Conservation (phyloP, 1,140 invertebrate genomes). For the Zaprionus davidi region DNA sequence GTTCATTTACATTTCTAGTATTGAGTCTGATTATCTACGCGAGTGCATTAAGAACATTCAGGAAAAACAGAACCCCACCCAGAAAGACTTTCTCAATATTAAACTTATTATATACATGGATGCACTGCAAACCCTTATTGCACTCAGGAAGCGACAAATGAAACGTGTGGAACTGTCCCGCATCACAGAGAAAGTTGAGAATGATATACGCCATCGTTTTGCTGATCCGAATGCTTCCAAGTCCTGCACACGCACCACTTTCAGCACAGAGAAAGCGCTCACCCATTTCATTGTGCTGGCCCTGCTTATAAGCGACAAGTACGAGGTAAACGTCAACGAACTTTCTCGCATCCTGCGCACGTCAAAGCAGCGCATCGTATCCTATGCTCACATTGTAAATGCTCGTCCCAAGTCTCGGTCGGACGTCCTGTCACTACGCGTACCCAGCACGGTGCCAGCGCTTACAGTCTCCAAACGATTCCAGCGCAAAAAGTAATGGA, state of each 20-base stretch:
- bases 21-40: conserved; percentile 69
- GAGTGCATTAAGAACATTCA: conserved; percentile 57
- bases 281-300: conserved; percentile 80
- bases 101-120: conserved; percentile 82
- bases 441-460: conserved; percentile 69
- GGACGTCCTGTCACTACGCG: conserved; percentile 56
- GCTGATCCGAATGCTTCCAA: conserved; percentile 63
- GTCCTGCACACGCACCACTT: conserved; percentile 61
- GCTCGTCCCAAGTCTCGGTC: conserved; percentile 62
- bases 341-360: conserved; percentile 61
- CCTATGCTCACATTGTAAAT: conserved; percentile 76
- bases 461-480: conserved; percentile 46
- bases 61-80: conserved; percentile 38
- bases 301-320: conserved; percentile 66
- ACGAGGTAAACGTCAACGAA: conserved; percentile 58
- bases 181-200: conserved; percentile 80
- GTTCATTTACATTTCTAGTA: conserved; percentile 32
- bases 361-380: conserved; percentile 65
- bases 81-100: conserved; percentile 59
- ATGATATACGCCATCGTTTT: conserved; percentile 74
- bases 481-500: conserved; percentile 56
- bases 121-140: conserved; percentile 66
- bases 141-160: conserved; percentile 61
- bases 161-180: conserved; percentile 62
- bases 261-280: conserved; percentile 73